A percentile compares a stretch with the other conserved stretches of the same genome.
These are phyloP conservation scores for Centropus bengalensis DNA, from an alignment of 2,113 vertebrate genomes.

Conservation along the genomic window DNA sequence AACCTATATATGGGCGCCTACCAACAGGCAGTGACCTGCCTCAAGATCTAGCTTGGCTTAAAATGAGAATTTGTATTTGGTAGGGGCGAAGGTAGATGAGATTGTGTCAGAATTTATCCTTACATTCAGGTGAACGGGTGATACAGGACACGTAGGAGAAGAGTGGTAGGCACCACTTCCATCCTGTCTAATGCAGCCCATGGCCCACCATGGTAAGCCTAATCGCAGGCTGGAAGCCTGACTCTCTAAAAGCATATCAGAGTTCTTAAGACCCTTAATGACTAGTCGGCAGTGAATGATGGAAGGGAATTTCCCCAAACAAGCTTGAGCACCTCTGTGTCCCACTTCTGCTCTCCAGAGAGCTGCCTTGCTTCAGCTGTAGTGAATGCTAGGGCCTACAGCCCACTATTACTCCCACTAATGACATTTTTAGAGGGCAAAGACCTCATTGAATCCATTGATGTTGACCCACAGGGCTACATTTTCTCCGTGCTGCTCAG, in stretches of 20 bases:
- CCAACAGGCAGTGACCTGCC: rapidly evolving
- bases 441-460: conserved; percentile 53
- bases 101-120: background rate
- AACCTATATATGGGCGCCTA: rapidly evolving
- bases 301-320: background rate
- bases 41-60: rapidly evolving
- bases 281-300: background rate
- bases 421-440: conserved; percentile 66
- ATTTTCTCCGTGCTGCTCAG: conserved; percentile 42
- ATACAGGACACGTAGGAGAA: rapidly evolving
- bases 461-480: conserved; percentile 40
- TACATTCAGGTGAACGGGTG: background rate
- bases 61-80: background rate
- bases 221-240: background rate
- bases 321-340: background rate
- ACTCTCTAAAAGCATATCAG: background rate
- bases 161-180: rapidly evolving
- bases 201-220: background rate
- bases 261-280: background rate
- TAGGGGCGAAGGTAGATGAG: background rate
- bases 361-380: background rate
- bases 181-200: background rate
- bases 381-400: background rate
- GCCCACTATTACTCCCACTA: conserved; percentile 50
- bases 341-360: background rate